A percentile compares a stretch with the other conserved stretches of the same genome.
Conservation (phyloP, 2,888 invertebrate genomes). For the Bellardia pandia region DNA sequence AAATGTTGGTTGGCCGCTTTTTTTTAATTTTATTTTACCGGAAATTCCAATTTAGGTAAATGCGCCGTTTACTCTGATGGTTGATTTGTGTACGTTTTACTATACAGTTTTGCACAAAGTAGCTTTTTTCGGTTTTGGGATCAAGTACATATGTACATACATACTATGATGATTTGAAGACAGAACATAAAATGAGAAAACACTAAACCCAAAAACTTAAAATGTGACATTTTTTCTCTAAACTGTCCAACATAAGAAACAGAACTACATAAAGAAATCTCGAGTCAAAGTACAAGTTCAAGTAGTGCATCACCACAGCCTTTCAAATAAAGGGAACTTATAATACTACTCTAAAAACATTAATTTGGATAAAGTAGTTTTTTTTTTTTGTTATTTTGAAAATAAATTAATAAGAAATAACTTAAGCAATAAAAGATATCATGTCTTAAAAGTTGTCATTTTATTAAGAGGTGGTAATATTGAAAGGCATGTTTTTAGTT, state of each 20-base stretch:
- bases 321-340: conserved; percentile 23
- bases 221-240: conserved; percentile 69
- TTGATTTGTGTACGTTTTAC: conserved; percentile 60
- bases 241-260: conserved; percentile 28
- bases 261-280: conserved; percentile 55
- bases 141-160: conserved; percentile 60
- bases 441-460: neutral
- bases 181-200: conserved; percentile 77
- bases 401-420: conserved; percentile 48
- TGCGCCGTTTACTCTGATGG: conserved; percentile 78
- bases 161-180: conserved; percentile 44
- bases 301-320: conserved; percentile 71
- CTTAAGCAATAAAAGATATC: conserved; percentile 20
- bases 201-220: conserved; percentile 49
- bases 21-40: conserved; percentile 81
- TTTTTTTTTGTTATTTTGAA: conserved; percentile 16
- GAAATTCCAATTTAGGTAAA: conserved; percentile 84
- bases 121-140: conserved; percentile 59
- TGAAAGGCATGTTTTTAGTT: no score
- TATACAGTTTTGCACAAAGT: conserved; percentile 55
- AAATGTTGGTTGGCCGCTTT: conserved; percentile 50
- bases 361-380: conserved; percentile 25
- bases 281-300: conserved; percentile 78
- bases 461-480: neutral
- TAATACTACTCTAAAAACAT: conserved; percentile 13